Evolutionary conservation across 2,888 invertebrate genomes (phyloP).

Genomic region (Eupelmus urozonus): DNA sequence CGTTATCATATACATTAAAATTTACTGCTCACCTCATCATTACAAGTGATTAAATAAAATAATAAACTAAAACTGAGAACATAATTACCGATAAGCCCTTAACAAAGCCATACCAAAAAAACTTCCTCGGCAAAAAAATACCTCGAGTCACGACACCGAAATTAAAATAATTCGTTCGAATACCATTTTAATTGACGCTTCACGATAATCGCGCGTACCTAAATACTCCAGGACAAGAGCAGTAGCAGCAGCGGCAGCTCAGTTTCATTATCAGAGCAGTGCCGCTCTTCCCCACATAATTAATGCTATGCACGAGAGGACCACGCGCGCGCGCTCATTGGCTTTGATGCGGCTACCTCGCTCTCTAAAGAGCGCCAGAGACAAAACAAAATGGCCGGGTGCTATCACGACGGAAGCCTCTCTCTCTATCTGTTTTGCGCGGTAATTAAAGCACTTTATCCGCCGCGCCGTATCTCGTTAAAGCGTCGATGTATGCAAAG

Average conservation of each 20-base stretch:
- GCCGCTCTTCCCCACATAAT: constrained; percentile 49
- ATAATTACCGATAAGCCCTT: too few species aligned
- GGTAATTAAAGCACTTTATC: constrained; percentile 57
- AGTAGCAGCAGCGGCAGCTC: background rate
- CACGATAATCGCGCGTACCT: constrained; percentile 46
- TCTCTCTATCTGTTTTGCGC: constrained; percentile 55
- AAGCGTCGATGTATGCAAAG: constrained; percentile 30
- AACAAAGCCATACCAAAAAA: too few species aligned
- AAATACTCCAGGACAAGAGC: constrained; percentile 28
- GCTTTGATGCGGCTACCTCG: constrained; percentile 41
- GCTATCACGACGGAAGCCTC: constrained; percentile 56
- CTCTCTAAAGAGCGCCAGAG: background rate
- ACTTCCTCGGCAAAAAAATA: too few species aligned
- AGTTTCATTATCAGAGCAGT: constrained; percentile 47
- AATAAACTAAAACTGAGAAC: too few species aligned
- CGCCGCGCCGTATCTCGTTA: constrained; percentile 39
- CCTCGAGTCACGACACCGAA: constrained; percentile 16
- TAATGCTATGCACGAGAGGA: constrained; percentile 52
- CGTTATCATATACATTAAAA: too few species aligned
- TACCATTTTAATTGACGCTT: constrained; percentile 50
- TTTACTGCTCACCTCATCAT: too few species aligned
- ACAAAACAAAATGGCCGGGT: constrained; percentile 18
- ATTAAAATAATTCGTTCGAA: constrained; percentile 47
- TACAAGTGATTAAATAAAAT: too few species aligned
- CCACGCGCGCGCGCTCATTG: constrained; percentile 15